Percentiles rank a stretch among this genome's conserved stretches.
Evolutionary conservation across 2,113 vertebrate genomes (phyloP).

Genomic region (Crotalus horridus): DNA sequence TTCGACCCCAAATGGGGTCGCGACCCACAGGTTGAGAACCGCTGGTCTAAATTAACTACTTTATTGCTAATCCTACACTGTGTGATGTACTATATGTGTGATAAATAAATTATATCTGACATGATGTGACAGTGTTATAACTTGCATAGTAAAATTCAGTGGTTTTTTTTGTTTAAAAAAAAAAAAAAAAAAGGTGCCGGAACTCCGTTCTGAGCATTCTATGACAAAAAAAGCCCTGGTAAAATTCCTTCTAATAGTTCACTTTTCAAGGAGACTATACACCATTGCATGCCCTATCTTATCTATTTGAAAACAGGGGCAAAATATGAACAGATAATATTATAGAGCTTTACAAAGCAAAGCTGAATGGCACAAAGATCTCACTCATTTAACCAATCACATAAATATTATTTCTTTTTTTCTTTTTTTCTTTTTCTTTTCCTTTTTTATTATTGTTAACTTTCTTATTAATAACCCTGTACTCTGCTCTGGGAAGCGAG

Average conservation of each 20-base stretch:
- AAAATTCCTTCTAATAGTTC: not conserved
- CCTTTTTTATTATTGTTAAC: too few species aligned
- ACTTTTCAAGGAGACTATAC: not conserved
- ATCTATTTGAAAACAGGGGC: not conserved
- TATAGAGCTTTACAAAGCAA: not conserved
- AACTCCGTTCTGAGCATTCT: too few species aligned
- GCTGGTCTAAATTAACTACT: not conserved
- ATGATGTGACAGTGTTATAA: not conserved
- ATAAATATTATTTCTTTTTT: constrained; percentile 10
- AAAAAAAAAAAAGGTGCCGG: too few species aligned
- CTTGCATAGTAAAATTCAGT: not conserved
- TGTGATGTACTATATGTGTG: not conserved
- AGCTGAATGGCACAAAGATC: not conserved
- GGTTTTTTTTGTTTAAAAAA: too few species aligned
- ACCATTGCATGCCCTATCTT: not conserved
- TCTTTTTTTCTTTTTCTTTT: too few species aligned
- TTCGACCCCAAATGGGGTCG: too few species aligned
- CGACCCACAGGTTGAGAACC: too few species aligned
- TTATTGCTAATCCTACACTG: not conserved
- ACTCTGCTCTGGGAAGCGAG: too few species aligned
- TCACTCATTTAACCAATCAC: not conserved
- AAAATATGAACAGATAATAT: not conserved
- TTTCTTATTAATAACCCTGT: too few species aligned
- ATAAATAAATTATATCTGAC: not conserved
- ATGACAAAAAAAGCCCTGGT: too few species aligned